These are phyloP conservation scores for Acanthopagrus latus DNA, from an alignment of 2,797 vertebrate genomes.

Conservation along the genomic window DNA sequence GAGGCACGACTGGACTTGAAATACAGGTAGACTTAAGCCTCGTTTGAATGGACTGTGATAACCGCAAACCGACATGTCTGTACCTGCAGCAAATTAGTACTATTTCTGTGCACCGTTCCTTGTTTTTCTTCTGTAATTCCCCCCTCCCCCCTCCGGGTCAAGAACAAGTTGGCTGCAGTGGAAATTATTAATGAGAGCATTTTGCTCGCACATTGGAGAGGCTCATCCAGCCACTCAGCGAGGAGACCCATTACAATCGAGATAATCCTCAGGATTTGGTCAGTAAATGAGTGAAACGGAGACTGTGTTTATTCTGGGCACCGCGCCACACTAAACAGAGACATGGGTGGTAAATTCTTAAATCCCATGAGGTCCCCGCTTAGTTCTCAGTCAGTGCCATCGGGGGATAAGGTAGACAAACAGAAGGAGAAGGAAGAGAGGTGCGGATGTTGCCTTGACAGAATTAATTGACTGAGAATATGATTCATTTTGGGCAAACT, in stretches of 20 bases:
- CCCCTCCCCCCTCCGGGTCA: background rate
- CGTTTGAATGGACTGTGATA: slow-evolving; percentile 1
- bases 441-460: slow-evolving; percentile 29
- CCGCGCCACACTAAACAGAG: slow-evolving; percentile 48
- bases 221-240: slow-evolving; percentile 48
- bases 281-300: slow-evolving; percentile 54
- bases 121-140: background rate
- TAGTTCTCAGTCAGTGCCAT: slow-evolving; percentile 45
- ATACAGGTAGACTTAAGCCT: slow-evolving; percentile 12
- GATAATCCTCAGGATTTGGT: slow-evolving; percentile 62
- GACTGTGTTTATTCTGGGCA: slow-evolving; percentile 54
- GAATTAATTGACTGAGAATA: slow-evolving; percentile 23
- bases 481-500: slow-evolving; percentile 11
- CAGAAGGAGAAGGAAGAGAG: slow-evolving; percentile 13
- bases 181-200: slow-evolving; percentile 46
- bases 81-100: background rate
- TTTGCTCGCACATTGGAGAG: slow-evolving; percentile 25
- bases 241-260: slow-evolving; percentile 35
- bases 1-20: background rate
- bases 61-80: background rate
- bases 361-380: slow-evolving; percentile 50
- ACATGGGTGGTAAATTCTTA: slow-evolving; percentile 54
- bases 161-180: slow-evolving; percentile 18
- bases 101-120: background rate
- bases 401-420: slow-evolving; percentile 31